These are phyloP conservation scores for Chironomus tentans DNA, from an alignment of 2,888 invertebrate genomes.

Conservation along the genomic window DNA sequence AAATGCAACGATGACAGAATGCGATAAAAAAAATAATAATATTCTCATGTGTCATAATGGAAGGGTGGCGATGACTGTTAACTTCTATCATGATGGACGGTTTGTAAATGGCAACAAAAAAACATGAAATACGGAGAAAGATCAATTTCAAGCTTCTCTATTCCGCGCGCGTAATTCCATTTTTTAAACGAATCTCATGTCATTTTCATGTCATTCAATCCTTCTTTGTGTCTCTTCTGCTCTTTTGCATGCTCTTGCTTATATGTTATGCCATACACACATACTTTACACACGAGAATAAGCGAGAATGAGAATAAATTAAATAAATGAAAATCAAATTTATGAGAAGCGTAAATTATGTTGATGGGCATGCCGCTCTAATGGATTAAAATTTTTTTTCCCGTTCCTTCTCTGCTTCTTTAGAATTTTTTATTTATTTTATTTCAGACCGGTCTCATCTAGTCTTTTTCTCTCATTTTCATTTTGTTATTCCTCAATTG, in stretches of 20 bases:
- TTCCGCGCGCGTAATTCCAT: too few species aligned
- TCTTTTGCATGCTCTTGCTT: not conserved
- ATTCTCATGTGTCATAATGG: too few species aligned
- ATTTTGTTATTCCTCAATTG: not conserved
- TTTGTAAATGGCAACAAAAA: too few species aligned
- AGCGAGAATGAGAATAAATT: not conserved
- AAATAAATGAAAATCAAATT: not conserved
- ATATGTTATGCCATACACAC: not conserved
- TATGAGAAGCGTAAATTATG: constrained; percentile 11
- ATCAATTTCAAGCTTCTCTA: not conserved
- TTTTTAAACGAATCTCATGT: not conserved
- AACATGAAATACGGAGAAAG: too few species aligned
- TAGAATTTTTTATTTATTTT: not conserved
- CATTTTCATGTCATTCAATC: not conserved
- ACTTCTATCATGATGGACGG: too few species aligned
- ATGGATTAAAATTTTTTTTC: constrained; percentile 2
- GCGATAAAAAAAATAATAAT: too few species aligned
- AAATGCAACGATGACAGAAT: not conserved
- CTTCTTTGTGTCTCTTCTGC: not conserved
- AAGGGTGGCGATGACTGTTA: too few species aligned
- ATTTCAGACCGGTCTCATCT: not conserved
- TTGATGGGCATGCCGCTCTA: constrained; percentile 5
- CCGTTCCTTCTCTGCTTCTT: not conserved
- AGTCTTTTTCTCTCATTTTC: not conserved
- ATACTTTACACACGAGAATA: not conserved